Evolutionary conservation across 2,113 vertebrate genomes (phyloP).

Genomic region (Triplophysa tibetana): DNA sequence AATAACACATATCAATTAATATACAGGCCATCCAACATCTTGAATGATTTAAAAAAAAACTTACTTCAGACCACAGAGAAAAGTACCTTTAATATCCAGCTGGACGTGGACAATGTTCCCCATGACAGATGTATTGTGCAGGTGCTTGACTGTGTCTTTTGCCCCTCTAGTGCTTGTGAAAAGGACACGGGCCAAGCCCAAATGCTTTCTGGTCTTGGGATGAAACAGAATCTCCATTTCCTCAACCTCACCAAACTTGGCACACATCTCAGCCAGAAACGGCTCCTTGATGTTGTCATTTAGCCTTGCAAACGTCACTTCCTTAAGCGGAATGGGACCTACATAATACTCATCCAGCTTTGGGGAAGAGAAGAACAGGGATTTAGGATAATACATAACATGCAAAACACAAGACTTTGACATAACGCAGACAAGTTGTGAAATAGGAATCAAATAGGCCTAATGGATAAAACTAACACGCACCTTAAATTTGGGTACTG

Average conservation of each 20-base stretch:
- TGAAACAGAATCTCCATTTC: conserved; percentile 93
- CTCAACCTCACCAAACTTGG: conserved; percentile 90
- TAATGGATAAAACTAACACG: neutral
- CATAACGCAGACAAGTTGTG: neutral
- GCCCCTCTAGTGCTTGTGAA: conserved; percentile 88
- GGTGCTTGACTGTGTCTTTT: conserved; percentile 87
- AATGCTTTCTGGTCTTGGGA: conserved; percentile 87
- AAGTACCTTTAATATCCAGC: conserved; percentile 87
- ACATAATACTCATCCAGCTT: conserved; percentile 92
- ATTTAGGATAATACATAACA: neutral
- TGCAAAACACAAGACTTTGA: neutral
- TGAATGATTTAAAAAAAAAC: too few relatives aligned
- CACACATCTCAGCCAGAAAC: conserved; percentile 92
- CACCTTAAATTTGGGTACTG: conserved; percentile 93
- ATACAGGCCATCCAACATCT: neutral
- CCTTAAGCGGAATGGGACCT: conserved; percentile 89
- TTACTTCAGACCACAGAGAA: neutral
- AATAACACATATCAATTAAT: neutral
- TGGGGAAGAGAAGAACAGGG: neutral
- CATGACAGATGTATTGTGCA: conserved; percentile 94
- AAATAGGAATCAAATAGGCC: neutral
- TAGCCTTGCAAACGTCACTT: conserved; percentile 90
- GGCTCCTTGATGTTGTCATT: conserved; percentile 94
- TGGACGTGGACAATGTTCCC: conserved; percentile 91
- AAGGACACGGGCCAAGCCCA: conserved; percentile 88